Conservation (phyloP, 2,888 invertebrate species). For the Ormyrus labotus region DNA sequence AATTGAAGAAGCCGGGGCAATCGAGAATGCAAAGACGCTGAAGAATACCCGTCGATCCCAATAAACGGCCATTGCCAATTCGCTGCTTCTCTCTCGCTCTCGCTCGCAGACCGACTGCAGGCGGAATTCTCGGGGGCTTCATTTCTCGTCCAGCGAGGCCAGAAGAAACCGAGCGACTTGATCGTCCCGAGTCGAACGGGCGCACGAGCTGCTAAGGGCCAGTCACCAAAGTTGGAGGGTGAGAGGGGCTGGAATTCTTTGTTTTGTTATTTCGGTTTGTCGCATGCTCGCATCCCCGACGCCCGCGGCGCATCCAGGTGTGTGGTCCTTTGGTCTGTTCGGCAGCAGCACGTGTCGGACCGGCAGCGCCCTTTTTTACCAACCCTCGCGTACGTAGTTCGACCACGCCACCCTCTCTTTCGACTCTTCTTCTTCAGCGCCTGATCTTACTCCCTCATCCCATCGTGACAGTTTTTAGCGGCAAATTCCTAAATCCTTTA, state of each 20-base stretch:
- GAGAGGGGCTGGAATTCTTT: constrained; percentile 17
- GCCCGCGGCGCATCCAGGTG: constrained; percentile 46
- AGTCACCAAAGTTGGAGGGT: too few species aligned
- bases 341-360: constrained; percentile 36
- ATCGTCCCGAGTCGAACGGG: neutral
- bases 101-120: neutral
- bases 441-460: neutral
- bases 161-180: constrained; percentile 23
- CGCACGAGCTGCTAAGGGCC: constrained; percentile 9
- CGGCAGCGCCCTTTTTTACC: constrained; percentile 50
- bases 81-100: neutral
- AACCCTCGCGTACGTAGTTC: neutral
- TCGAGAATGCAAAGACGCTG: neutral
- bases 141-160: constrained; percentile 33
- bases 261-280: constrained; percentile 52
- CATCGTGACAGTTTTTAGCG: constrained; percentile 27
- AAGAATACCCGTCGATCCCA: constrained; percentile 17
- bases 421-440: neutral
- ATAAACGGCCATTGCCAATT: constrained; percentile 30
- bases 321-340: constrained; percentile 40
- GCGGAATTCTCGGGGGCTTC: constrained; percentile 43
- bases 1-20: constrained; percentile 21
- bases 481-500: constrained; percentile 45
- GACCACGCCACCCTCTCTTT: constrained; percentile 8
- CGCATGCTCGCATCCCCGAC: constrained; percentile 34